These are phyloP conservation scores for Drosophila lacicola DNA, from an alignment of 2,888 invertebrate genomes.

Conservation along the genomic window DNA sequence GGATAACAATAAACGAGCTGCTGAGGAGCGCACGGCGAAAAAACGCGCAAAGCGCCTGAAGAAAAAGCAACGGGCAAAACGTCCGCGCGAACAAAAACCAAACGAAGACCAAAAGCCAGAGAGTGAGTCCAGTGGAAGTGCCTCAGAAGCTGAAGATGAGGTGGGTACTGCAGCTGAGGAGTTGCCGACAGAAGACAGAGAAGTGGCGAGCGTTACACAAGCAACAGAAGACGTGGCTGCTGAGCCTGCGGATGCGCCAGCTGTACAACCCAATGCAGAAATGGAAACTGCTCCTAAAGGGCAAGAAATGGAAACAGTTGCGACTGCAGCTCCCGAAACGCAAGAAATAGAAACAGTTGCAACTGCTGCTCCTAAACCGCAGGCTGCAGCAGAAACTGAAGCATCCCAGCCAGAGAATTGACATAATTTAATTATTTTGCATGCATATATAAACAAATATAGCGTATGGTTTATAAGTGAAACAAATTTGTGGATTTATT, in stretches of 20 bases:
- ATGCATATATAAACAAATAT: conserved; percentile 18
- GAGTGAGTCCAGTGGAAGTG: conserved; percentile 51
- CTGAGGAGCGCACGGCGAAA: conserved; percentile 94
- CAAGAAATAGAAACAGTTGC: not conserved
- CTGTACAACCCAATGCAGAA: not conserved
- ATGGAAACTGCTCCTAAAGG: not conserved
- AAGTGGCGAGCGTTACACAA: not conserved
- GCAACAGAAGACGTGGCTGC: not conserved
- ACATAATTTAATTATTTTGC: not conserved
- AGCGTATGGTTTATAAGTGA: conserved; percentile 45
- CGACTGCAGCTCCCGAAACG: not conserved
- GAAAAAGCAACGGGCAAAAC: conserved; percentile 87
- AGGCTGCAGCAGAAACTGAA: not conserved
- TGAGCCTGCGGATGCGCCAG: not conserved
- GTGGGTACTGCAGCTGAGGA: not conserved
- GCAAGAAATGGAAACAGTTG: not conserved
- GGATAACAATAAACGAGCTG: conserved; percentile 89
- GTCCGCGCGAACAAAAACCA: conserved; percentile 48
- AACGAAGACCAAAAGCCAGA: conserved; percentile 13
- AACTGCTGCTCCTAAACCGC: not conserved
- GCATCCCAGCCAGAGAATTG: conserved; percentile 4
- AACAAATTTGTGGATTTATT: conserved; percentile 67
- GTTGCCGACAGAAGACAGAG: not conserved
- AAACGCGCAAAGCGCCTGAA: conserved; percentile 95
- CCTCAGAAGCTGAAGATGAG: conserved; percentile 43